Conservation (phyloP, 2,113 vertebrate genomes). For the Campylomormyrus numenius region DNA sequence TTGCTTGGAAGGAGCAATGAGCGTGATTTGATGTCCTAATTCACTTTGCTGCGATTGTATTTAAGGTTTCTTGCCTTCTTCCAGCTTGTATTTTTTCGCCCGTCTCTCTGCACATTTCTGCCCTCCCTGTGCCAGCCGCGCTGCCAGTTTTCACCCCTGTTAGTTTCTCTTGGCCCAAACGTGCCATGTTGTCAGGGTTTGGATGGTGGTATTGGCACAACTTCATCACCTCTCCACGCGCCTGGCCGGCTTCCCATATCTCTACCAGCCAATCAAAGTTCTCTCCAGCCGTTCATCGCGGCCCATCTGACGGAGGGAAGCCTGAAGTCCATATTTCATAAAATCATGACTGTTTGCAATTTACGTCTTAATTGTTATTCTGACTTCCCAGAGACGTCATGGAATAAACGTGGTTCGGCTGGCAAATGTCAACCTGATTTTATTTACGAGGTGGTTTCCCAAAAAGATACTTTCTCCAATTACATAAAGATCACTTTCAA, state of each 20-base stretch:
- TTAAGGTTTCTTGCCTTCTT: not conserved
- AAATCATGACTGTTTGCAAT: not conserved
- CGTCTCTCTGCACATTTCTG: not conserved
- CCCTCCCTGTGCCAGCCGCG: not conserved
- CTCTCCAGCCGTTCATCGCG: not conserved
- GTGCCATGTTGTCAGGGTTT: not conserved
- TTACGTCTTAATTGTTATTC: not conserved
- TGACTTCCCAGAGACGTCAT: not conserved
- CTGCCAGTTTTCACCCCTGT: not conserved
- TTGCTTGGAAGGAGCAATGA: not conserved
- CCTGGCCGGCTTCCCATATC: not conserved
- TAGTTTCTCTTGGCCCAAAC: not conserved
- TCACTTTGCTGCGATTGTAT: not conserved
- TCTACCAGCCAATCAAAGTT: not conserved
- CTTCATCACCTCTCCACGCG: not conserved
- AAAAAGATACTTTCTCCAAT: not conserved
- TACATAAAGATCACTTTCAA: not conserved
- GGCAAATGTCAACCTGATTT: not conserved
- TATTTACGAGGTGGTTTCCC: not conserved
- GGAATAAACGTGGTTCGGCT: not conserved
- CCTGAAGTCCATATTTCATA: not conserved
- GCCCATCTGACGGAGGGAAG: not conserved
- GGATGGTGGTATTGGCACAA: not conserved
- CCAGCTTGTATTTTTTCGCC: not conserved
- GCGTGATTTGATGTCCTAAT: not conserved